Base-by-base conservation (phyloP, 2,797 vertebrate genomes). In the Platyrinchus mystaceus region DNA sequence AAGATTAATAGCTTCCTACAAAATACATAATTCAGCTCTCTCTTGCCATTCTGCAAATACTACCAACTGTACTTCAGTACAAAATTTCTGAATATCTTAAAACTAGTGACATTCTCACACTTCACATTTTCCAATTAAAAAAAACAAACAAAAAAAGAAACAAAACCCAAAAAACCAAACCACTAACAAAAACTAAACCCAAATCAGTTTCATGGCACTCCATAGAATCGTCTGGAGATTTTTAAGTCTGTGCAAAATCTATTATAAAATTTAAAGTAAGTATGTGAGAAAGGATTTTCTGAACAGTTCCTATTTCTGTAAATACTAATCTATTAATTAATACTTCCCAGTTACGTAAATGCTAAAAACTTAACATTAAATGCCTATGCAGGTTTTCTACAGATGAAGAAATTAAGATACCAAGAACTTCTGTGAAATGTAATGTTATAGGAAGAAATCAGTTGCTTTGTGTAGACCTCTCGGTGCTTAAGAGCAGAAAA, bases 21-120 rank as follows among this genome's bases (percentile, higher is more conserved):
- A 91, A 89, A 91, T 55, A 95, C 70, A 58, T 76, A 91, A 90
- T 92, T 94, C 63, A 87, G 56, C 63, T 82, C 58, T 81, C 82
- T 93, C 53, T 73, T 82, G 70, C 81, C 37, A 36, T 73, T 93
- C 55, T 89, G 70, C 62, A 93, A 88, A 87, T 63, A 76, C 39
- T 75, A 76, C 69, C 49, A 80, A 73, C 55, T 64, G 19, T 74
- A 85, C 21, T 86, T 84, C 80, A 47, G 74, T 66, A 90, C 47
- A 81, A 44, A 79, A 55, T 81, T 74, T 69, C 79, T 76, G 43
- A 88, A 7, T 59, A 52, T 67, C 44, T 70, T 82, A 77, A 43
- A 94, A 66, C 12, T 27, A 89, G 28, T 4, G 56, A 75, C 8
- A 34, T 67, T 41, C 91, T 73, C 28, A 39, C 44, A 73, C 10